Percentiles rank a stretch among this genome's conserved stretches.
Evolutionary conservation across 1,140 invertebrate genomes (phyloP).

Genomic region (Coenobita brevimanus): DNA sequence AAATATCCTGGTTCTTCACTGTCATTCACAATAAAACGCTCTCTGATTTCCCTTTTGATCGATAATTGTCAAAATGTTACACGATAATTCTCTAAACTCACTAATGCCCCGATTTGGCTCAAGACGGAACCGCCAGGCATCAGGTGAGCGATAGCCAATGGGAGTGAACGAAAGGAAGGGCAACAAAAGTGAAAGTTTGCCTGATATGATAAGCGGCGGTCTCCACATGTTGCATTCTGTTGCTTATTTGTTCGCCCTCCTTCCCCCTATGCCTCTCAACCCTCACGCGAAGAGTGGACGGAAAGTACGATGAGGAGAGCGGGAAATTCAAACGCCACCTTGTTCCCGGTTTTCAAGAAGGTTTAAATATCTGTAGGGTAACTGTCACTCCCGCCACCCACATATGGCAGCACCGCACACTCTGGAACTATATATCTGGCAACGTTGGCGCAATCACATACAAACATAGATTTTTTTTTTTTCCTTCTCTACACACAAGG

Average conservation of each 20-base stretch:
- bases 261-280: not conserved
- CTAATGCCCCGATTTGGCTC: no score
- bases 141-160: not conserved
- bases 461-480: constrained; percentile 19
- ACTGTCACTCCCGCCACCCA: no score
- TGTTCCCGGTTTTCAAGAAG: no score
- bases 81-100: no score
- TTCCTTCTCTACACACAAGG: not conserved
- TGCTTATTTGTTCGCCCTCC: constrained; percentile 2
- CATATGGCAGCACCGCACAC: constrained; percentile 23
- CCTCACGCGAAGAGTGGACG: not conserved
- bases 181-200: constrained; percentile 55
- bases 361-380: no score
- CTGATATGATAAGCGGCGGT: constrained; percentile 50
- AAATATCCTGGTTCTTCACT: no score
- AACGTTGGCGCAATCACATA: constrained; percentile 47
- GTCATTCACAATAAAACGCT: no score
- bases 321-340: not conserved
- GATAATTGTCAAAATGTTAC: no score
- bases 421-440: constrained; percentile 28
- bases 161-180: not conserved
- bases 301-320: not conserved
- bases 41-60: no score
- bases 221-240: constrained; percentile 27
- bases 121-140: no score